Conservation (phyloP, 2,797 vertebrate species). For the Hippocampus kuda region DNA sequence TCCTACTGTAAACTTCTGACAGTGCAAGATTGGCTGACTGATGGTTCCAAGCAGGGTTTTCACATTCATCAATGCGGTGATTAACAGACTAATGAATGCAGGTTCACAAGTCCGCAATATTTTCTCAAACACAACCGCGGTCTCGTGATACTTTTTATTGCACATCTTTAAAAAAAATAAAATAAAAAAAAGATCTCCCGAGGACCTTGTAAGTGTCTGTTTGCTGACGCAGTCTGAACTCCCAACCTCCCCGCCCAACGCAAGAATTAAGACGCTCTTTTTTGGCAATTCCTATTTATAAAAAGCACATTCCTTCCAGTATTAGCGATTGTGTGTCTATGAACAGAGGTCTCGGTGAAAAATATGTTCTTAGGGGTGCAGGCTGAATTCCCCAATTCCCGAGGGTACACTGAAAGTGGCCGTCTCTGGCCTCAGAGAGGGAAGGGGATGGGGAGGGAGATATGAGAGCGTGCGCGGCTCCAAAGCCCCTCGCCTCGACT, state of each 20-base stretch:
- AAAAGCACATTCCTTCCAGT: constrained; percentile 62
- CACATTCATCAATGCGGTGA: not conserved
- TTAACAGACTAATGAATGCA: not conserved
- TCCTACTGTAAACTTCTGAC: not conserved
- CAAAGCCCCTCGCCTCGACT: constrained; percentile 59
- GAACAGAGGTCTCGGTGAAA: constrained; percentile 61
- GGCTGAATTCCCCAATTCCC: constrained; percentile 72
- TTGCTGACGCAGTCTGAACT: not conserved
- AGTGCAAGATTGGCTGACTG: not conserved
- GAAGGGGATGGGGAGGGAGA: constrained; percentile 58
- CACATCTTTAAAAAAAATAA: not conserved
- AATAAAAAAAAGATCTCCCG: not conserved
- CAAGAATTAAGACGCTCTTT: constrained; percentile 15
- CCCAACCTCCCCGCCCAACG: not conserved
- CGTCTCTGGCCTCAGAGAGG: constrained; percentile 66
- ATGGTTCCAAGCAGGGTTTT: too few relatives aligned
- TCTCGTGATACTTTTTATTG: constrained; percentile 1
- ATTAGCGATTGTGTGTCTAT: constrained; percentile 62
- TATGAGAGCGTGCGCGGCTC: constrained; percentile 68
- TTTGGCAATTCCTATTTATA: constrained; percentile 58
- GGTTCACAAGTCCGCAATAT: not conserved
- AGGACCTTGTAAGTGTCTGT: not conserved
- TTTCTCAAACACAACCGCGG: not conserved
- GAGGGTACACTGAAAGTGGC: constrained; percentile 71
- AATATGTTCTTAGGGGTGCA: constrained; percentile 59